Conservation (phyloP, 2,888 invertebrate genomes). For the Acleris literana region DNA sequence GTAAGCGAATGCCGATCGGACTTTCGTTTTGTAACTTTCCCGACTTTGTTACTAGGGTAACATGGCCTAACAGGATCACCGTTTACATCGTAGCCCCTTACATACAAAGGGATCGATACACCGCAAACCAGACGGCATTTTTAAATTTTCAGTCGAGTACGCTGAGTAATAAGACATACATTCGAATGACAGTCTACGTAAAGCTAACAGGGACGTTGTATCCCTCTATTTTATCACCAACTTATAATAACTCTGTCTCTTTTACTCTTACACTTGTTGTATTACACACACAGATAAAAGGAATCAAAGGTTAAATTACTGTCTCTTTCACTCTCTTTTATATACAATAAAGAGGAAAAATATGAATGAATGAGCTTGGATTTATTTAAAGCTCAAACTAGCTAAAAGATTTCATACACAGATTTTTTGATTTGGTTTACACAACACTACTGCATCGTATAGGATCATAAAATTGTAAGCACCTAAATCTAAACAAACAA, state of each 20-base stretch:
- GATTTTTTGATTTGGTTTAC: neutral
- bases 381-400: neutral
- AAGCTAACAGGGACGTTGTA: constrained; percentile 4
- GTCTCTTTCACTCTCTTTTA: constrained; percentile 26
- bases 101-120: constrained; percentile 15
- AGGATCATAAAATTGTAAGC: too few species aligned
- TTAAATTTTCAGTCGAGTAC: neutral
- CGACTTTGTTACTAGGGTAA: constrained; percentile 52
- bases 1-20: constrained; percentile 17
- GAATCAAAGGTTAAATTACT: neutral
- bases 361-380: neutral
- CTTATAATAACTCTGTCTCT: constrained; percentile 24
- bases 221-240: constrained; percentile 12
- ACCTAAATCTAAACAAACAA: neutral
- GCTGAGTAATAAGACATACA: neutral
- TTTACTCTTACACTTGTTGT: constrained; percentile 6
- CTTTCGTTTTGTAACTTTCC: constrained; percentile 52
- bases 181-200: constrained; percentile 1
- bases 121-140: neutral
- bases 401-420: neutral
- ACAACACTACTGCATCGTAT: too few species aligned
- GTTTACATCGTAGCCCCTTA: constrained; percentile 43
- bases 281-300: constrained; percentile 5
- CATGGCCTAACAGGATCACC: constrained; percentile 49
- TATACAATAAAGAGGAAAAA: neutral